A percentile compares a stretch with the other conserved stretches of the same genome.
Evolutionary conservation across 2,888 invertebrate genomes (phyloP).

Genomic region (Thereva unica): DNA sequence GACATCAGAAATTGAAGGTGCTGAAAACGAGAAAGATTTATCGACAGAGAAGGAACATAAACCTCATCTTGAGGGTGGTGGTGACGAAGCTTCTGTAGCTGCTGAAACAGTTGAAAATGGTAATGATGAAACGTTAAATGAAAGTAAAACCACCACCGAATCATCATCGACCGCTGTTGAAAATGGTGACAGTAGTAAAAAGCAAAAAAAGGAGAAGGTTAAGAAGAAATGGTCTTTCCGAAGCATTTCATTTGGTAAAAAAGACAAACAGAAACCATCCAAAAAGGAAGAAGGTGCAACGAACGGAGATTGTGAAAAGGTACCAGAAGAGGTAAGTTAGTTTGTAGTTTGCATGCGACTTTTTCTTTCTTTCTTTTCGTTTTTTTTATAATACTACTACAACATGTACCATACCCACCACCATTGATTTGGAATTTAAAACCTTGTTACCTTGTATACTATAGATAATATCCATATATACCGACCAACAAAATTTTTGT

Average conservation of each 20-base stretch:
- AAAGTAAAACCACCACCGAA: slow-evolving; percentile 59
- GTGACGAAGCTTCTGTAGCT: slow-evolving; percentile 43
- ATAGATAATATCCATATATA: too few relatives aligned
- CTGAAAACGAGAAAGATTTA: slow-evolving; percentile 71
- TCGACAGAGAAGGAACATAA: slow-evolving; percentile 66
- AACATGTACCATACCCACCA: too few relatives aligned
- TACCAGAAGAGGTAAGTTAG: slow-evolving; percentile 67
- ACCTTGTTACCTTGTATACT: too few relatives aligned
- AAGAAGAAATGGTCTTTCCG: slow-evolving; percentile 91
- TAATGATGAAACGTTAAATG: slow-evolving; percentile 61
- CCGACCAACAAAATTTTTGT: too few relatives aligned
- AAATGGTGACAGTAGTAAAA: slow-evolving; percentile 60
- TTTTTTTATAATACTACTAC: neutral
- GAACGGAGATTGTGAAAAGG: slow-evolving; percentile 66
- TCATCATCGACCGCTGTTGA: slow-evolving; percentile 46
- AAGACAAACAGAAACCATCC: slow-evolving; percentile 83
- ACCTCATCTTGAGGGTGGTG: slow-evolving; percentile 37
- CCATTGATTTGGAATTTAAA: too few relatives aligned
- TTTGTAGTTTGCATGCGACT: neutral
- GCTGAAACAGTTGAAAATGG: slow-evolving; percentile 58
- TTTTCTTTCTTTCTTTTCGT: neutral
- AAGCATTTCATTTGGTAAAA: slow-evolving; percentile 83
- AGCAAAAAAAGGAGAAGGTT: slow-evolving; percentile 71
- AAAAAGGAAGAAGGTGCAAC: slow-evolving; percentile 64
- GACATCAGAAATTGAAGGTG: slow-evolving; percentile 61